A percentile compares a stretch with the other conserved stretches of the same genome.
Conservation (phyloP, 1,140 invertebrate genomes). For the Drosophila burlai region DNA sequence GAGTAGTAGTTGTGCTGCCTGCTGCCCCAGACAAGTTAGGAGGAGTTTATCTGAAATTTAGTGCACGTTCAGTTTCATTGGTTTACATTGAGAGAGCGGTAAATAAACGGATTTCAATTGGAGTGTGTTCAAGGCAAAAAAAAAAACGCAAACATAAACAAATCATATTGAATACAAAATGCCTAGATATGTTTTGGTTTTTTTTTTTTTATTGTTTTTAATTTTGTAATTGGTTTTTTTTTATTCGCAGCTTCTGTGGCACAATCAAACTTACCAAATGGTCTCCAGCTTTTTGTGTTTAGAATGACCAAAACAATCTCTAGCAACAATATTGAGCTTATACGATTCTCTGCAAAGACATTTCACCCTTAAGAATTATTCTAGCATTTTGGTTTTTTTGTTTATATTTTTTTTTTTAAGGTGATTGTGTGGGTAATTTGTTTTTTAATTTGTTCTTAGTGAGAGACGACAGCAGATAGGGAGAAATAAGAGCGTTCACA, state of each 20-base stretch:
- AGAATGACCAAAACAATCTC: constrained; percentile 85
- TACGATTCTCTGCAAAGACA: constrained; percentile 85
- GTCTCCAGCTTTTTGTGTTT: constrained; percentile 84
- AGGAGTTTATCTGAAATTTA: constrained; percentile 84
- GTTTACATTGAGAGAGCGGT: constrained; percentile 49
- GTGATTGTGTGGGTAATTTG: constrained; percentile 56
- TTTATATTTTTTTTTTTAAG: constrained; percentile 49
- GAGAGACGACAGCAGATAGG: constrained; percentile 53
- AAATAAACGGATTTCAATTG: constrained; percentile 47
- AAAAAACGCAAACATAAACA: constrained; percentile 72
- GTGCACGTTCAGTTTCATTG: constrained; percentile 84
- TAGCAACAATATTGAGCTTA: constrained; percentile 85
- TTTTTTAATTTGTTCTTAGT: constrained; percentile 29
- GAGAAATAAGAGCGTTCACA: constrained; percentile 53
- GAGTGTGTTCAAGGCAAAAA: constrained; percentile 42
- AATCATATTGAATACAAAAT: constrained; percentile 79
- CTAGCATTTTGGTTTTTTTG: constrained; percentile 71
- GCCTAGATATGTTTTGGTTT: constrained; percentile 79
- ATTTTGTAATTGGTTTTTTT: constrained; percentile 49
- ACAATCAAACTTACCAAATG: constrained; percentile 85
- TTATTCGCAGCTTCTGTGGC: constrained; percentile 68
- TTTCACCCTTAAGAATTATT: constrained; percentile 85
- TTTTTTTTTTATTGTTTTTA: constrained; percentile 66
- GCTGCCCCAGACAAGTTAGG: constrained; percentile 82
- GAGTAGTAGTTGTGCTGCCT: constrained; percentile 79